phyloP scores from a whole-genome alignment of 2,797 vertebrate genomes.

The Caiman crocodilus region DNA sequence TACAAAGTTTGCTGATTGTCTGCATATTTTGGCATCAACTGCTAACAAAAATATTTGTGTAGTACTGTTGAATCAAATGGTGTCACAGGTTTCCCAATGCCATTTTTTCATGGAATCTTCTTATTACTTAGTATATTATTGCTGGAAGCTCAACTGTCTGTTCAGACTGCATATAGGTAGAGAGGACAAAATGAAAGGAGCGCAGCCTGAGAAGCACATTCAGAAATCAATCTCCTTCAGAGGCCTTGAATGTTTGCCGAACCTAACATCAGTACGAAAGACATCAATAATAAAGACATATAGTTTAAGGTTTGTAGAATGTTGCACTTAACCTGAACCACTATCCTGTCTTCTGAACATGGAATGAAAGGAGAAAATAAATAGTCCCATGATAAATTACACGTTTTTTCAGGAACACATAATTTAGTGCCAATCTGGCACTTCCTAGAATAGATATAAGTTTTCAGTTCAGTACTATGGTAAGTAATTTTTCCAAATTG shows the following conservation, averaged over 20 bases:
- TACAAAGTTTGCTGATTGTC: background rate
- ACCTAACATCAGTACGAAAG: background rate
- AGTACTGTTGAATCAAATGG: background rate
- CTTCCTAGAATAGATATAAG: conserved; percentile 6
- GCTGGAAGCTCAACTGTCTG: background rate
- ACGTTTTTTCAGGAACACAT: background rate
- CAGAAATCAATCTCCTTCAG: background rate
- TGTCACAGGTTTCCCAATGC: fast-evolving
- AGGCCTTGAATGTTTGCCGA: background rate
- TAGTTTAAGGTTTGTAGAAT: background rate
- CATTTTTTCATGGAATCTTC: background rate
- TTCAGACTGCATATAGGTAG: background rate
- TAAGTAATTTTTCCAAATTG: conserved; percentile 29
- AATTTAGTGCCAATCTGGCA: conserved; percentile 37
- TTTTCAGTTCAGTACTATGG: conserved; percentile 30
- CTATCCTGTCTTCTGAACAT: background rate
- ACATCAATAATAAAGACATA: background rate
- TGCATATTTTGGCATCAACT: background rate
- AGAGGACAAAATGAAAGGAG: background rate
- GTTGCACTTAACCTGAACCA: background rate
- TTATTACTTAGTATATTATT: background rate
- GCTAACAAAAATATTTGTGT: background rate
- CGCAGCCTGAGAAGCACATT: background rate
- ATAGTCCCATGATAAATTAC: conserved; percentile 7
- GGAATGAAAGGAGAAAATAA: conserved; percentile 18